Evolutionary conservation across 2,888 invertebrate species (phyloP).

Genomic region (Drosophila subsilvestris): DNA sequence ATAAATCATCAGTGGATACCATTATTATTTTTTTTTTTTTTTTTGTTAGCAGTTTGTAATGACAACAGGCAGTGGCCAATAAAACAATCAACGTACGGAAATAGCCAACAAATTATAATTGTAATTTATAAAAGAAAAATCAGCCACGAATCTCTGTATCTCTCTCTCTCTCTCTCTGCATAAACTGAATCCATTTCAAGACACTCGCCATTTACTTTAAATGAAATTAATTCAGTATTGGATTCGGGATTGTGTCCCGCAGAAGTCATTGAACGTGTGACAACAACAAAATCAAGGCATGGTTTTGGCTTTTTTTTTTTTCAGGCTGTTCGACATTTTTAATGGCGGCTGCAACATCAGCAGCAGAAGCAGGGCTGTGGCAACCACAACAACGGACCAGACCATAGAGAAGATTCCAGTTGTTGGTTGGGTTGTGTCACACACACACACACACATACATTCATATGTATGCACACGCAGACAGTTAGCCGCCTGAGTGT

Average conservation of each 20-base stretch:
- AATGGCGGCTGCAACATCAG: constrained; percentile 60
- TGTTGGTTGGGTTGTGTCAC: neutral
- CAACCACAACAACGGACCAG: constrained; percentile 53
- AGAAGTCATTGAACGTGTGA: neutral
- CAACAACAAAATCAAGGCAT: constrained; percentile 27
- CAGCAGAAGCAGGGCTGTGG: constrained; percentile 30
- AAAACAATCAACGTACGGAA: constrained; percentile 33
- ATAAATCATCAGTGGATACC: constrained; percentile 20
- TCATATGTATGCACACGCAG: neutral
- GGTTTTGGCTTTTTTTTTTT: constrained; percentile 49
- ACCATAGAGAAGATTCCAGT: constrained; percentile 36
- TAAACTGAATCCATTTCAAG: neutral
- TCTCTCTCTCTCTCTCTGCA: too few relatives aligned
- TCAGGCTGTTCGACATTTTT: constrained; percentile 64
- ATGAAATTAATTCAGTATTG: neutral
- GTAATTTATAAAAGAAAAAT: neutral
- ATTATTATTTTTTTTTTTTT: neutral
- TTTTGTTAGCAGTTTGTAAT: constrained; percentile 1
- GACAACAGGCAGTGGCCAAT: constrained; percentile 37
- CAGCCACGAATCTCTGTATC: neutral
- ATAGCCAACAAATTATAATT: neutral
- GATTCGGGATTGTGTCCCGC: neutral
- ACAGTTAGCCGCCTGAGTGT: constrained; percentile 60
- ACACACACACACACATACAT: too few relatives aligned
- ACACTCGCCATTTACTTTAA: neutral